phyloP scores from a whole-genome alignment of 2,113 vertebrate genomes.

The Recurvirostra avosetta region DNA sequence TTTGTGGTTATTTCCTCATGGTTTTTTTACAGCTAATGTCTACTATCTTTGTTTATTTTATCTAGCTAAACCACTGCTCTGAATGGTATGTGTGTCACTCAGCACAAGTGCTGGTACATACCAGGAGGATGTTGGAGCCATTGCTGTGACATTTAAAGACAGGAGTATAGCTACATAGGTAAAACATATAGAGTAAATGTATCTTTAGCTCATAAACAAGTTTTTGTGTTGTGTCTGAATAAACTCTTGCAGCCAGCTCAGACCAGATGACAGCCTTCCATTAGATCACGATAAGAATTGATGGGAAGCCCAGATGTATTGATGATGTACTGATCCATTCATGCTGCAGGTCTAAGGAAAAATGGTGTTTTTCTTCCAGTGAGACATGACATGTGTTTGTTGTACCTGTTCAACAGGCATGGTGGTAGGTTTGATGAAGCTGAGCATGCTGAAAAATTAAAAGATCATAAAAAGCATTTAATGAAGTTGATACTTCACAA shows the following conservation, averaged over 20 bases:
- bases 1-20: background rate
- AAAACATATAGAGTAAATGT: background rate
- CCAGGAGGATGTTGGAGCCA: background rate
- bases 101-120: background rate
- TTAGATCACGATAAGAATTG: background rate
- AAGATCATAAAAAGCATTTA: conserved; percentile 21
- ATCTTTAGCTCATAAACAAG: background rate
- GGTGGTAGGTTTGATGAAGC: background rate
- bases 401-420: background rate
- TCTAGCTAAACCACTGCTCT: background rate
- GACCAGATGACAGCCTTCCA: background rate
- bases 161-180: background rate
- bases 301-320: background rate
- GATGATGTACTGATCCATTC: background rate
- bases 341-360: background rate
- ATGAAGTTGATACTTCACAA: conserved; percentile 32
- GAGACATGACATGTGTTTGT: background rate
- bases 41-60: background rate
- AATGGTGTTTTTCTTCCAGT: background rate
- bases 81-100: background rate
- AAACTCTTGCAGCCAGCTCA: background rate
- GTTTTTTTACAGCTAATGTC: background rate
- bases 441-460: background rate
- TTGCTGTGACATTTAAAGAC: background rate
- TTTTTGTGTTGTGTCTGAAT: background rate